Conservation (phyloP, 2,113 vertebrate genomes). For the Triplophysa dalaica region DNA sequence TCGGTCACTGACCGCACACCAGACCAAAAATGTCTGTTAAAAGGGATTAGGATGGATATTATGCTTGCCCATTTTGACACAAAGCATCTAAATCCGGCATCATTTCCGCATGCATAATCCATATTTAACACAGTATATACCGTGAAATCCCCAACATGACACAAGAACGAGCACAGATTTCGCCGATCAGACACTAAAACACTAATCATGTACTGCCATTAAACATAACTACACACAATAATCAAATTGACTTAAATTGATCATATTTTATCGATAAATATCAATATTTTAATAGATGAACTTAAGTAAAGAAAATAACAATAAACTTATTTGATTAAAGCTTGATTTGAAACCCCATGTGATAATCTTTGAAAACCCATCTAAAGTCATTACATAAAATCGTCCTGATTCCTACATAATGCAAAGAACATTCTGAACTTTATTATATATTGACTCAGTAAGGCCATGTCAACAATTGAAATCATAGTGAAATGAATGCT, state of each 20-base stretch:
- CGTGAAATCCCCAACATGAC: constrained; percentile 3
- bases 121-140: constrained; percentile 47
- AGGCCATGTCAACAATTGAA: too few species aligned
- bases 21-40: constrained; percentile 56
- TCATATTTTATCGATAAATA: not conserved
- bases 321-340: not conserved
- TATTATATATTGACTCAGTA: too few species aligned
- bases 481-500: too few species aligned
- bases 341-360: too few species aligned
- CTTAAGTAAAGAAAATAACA: not conserved
- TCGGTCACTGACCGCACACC: constrained; percentile 32
- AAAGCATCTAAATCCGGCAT: constrained; percentile 58
- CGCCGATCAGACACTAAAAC: not conserved
- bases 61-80: constrained; percentile 57
- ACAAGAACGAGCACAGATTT: constrained; percentile 6
- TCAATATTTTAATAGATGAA: not conserved
- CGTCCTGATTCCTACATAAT: too few species aligned
- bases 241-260: not conserved
- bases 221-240: not conserved
- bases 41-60: constrained; percentile 66
- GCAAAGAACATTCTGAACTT: too few species aligned
- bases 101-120: constrained; percentile 50
- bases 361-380: too few species aligned
- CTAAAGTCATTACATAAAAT: too few species aligned
- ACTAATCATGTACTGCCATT: not conserved